phyloP scores from a whole-genome alignment of 1,140 invertebrate genomes.

The Diuraphis noxia region DNA sequence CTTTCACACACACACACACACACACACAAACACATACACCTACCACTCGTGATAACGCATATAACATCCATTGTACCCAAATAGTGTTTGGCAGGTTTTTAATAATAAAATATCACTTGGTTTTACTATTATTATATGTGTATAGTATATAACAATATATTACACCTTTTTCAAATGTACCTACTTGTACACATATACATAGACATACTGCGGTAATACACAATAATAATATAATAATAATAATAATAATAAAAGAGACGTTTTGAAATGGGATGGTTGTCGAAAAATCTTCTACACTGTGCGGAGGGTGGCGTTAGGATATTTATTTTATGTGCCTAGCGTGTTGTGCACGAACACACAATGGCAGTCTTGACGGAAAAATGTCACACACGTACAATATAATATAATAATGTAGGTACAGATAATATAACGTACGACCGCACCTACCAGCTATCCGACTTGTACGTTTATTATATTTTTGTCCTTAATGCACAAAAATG shows the following conservation, averaged over 20 bases:
- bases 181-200: neutral
- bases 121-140: neutral
- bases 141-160: neutral
- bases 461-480: neutral
- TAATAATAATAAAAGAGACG: slow-evolving; percentile 9
- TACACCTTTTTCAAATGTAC: neutral
- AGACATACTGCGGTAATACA: neutral
- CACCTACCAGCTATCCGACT: neutral
- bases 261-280: slow-evolving; percentile 20
- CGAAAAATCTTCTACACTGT: slow-evolving; percentile 1
- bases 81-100: neutral
- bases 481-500: slow-evolving; percentile 1
- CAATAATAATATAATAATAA: neutral
- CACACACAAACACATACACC: neutral
- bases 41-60: neutral
- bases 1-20: neutral
- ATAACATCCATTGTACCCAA: neutral
- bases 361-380: slow-evolving; percentile 13
- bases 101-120: slow-evolving; percentile 4
- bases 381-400: neutral
- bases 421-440: neutral
- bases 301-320: neutral
- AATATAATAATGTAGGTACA: neutral
- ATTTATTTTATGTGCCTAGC: neutral
- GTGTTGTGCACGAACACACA: neutral